Percentiles rank a stretch among this genome's conserved stretches.
Conservation (phyloP, 2,113 vertebrate genomes). For the Procavia capensis region DNA sequence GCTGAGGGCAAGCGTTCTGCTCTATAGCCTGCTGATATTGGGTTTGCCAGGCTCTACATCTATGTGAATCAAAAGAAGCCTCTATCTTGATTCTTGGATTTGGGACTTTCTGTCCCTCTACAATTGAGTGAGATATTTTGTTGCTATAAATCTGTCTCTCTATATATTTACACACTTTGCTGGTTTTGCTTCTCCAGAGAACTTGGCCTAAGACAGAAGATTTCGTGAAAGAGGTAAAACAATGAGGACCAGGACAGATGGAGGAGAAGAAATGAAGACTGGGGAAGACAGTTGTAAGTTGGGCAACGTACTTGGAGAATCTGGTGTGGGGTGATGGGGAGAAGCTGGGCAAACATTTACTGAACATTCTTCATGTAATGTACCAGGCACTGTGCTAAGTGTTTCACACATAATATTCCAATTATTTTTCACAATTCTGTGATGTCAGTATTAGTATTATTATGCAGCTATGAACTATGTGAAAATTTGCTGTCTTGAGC, state of each 20-base stretch:
- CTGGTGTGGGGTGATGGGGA: not conserved
- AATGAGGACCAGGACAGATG: not conserved
- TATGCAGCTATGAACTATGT: not conserved
- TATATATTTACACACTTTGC: too few relatives aligned
- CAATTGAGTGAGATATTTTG: too few relatives aligned
- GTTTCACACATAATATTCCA: too few relatives aligned
- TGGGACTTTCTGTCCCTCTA: too few relatives aligned
- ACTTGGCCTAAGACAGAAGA: too few relatives aligned
- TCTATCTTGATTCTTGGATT: too few relatives aligned
- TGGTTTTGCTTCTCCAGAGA: too few relatives aligned
- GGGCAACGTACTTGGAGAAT: not conserved
- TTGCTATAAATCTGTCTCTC: too few relatives aligned
- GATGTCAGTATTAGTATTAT: slow-evolving; percentile 1
- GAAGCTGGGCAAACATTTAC: not conserved
- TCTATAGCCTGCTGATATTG: too few relatives aligned
- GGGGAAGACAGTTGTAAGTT: not conserved
- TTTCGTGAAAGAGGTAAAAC: slow-evolving; percentile 15
- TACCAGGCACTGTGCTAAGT: not conserved
- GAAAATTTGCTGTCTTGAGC: slow-evolving; percentile 42
- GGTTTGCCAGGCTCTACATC: too few relatives aligned
- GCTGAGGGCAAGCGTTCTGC: too few relatives aligned
- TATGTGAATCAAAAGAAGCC: too few relatives aligned
- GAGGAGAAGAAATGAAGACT: not conserved
- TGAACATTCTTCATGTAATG: not conserved
- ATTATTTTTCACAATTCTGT: not conserved